These are phyloP conservation scores for Drosophila jambulina DNA, from an alignment of 1,140 invertebrate species.

Conservation along the genomic window DNA sequence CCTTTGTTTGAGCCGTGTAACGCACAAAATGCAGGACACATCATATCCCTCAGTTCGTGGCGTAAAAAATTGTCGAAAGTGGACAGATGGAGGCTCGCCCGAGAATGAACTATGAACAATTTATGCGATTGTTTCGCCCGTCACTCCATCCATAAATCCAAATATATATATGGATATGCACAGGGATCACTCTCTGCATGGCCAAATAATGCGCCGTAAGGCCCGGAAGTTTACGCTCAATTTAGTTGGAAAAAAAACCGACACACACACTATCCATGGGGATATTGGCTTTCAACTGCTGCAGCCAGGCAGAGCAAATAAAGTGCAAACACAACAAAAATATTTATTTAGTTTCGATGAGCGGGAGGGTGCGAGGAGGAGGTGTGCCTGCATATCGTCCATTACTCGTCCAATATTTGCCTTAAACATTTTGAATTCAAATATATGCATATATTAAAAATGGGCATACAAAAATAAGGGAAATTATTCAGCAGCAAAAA, in stretches of 20 bases:
- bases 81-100: conserved; percentile 11
- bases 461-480: background rate
- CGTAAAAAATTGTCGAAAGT: conserved; percentile 7
- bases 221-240: conserved; percentile 60
- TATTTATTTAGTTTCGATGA: conserved; percentile 44
- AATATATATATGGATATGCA: conserved; percentile 11
- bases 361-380: background rate
- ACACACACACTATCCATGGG: conserved; percentile 14
- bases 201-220: conserved; percentile 61
- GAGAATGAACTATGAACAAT: conserved; percentile 52
- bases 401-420: conserved; percentile 29
- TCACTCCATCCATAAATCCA: conserved; percentile 16
- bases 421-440: conserved; percentile 29
- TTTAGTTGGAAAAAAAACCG: conserved; percentile 56
- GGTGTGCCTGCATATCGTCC: conserved; percentile 14
- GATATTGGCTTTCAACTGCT: conserved; percentile 34
- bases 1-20: background rate
- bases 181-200: conserved; percentile 20
- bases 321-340: conserved; percentile 38
- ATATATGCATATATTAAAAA: conserved; percentile 17
- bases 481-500: background rate
- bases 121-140: conserved; percentile 32
- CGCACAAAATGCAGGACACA: background rate
- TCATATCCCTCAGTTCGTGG: background rate
- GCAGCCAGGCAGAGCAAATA: conserved; percentile 20